Evolutionary conservation across 2,113 vertebrate species (phyloP), one percentile per base, ranked within the genome.

Genomic region (Gallinago paraguaiae): DNA sequence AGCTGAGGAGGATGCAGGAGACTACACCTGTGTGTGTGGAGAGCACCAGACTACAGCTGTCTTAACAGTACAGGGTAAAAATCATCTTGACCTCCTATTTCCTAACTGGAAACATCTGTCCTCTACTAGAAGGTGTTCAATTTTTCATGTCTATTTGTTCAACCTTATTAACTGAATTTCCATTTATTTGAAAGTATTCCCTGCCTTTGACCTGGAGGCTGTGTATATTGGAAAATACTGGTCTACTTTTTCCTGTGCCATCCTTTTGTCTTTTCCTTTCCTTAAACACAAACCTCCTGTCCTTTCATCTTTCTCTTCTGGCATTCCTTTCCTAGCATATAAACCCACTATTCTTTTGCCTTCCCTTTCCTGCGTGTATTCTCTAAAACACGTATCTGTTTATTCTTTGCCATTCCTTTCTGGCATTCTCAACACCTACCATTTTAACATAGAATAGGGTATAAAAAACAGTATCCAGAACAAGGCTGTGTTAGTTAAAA

Each of bases 61-160:
- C 0, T 18, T 99, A 74, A 98, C 96, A 93, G 93, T 99, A 20
- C 97, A 97, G 43, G 98, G 99, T 99, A 98, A 97, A 93, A 90
- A 54, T 11, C 27, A 14, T 20, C 20, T 48, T 67, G 27, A 45
- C 25, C 61, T 76, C 33, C 56, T 64, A 2, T 71, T 54, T 65
- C 37, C 82, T 65, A 28, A 2, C 54, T 54, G 46, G 63, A 77
- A 80, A 53, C 2, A 0, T 67, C 68, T 94, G 27, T 68, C 46
- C 46, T 78, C 37, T 90, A 0, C n/a, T 63, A 3, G 9, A 15
- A 43, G 30, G 24, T 59, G 16, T 60, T 87, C 37, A 2, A 0
- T 51, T 74, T 82, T 15, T 82, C 67, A 11, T 10, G 3, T 20
- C 68, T 81, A 5, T 37, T 33, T 94, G 19, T 9, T 54, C 82